phyloP scores from a whole-genome alignment of 2,888 invertebrate species.

The Anorthoa munda region DNA sequence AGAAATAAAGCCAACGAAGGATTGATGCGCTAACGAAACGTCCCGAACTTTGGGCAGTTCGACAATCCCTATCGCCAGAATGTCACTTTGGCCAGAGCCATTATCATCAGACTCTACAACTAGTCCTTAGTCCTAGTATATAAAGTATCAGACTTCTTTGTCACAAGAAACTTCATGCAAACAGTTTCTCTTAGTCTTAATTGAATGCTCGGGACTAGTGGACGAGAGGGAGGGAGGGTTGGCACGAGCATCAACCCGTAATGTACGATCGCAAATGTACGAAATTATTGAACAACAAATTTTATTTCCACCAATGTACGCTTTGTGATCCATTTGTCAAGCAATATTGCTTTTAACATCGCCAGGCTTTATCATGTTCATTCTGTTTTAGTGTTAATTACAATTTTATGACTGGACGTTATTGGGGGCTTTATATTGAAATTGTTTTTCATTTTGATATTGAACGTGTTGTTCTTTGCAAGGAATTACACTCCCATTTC shows the following conservation, averaged over 20 bases:
- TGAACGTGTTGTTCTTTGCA: slow-evolving; percentile 12
- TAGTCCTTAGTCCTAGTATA: slow-evolving; percentile 6
- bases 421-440: slow-evolving; percentile 23
- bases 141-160: slow-evolving; percentile 31
- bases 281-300: slow-evolving; percentile 51
- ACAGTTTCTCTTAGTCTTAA: slow-evolving; percentile 50
- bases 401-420: slow-evolving; percentile 27
- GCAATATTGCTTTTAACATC: slow-evolving; percentile 50
- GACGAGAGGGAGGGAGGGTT: not conserved
- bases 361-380: slow-evolving; percentile 31
- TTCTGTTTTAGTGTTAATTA: slow-evolving; percentile 46
- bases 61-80: too few relatives aligned
- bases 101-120: not conserved
- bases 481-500: not conserved
- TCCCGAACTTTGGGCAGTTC: too few relatives aligned
- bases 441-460: slow-evolving; percentile 19
- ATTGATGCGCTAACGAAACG: too few relatives aligned
- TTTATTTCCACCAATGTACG: slow-evolving; percentile 51
- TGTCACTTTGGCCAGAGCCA: too few relatives aligned
- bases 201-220: slow-evolving; percentile 39
- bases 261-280: slow-evolving; percentile 32
- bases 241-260: slow-evolving; percentile 11
- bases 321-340: slow-evolving; percentile 46
- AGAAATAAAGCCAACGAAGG: not conserved
- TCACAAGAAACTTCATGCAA: slow-evolving; percentile 42